Evolutionary conservation across 2,888 invertebrate genomes (phyloP), one percentile per base, ranked within the genome.

Genomic region (Junonia oenone): DNA sequence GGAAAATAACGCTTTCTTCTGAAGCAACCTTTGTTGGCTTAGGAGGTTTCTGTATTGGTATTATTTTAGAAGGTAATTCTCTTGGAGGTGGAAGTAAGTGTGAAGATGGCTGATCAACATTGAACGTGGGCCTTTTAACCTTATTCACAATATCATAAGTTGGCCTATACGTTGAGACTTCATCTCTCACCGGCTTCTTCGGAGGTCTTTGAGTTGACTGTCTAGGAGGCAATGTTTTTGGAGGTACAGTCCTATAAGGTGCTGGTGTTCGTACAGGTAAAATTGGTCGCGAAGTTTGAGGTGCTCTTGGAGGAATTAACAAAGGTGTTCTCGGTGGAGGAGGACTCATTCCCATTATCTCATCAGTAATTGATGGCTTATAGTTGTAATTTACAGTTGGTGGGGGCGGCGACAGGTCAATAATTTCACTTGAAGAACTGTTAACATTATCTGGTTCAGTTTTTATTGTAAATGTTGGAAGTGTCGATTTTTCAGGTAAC

Each of bases 291-390:
- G 81, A 70, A 52, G 83, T 83, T 4, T 76, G 63, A 15, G 81
- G 69, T 13, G 69, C 65, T 61, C 83, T 78, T 1, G 76, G 67
- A 45, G 82, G 82, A 9, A 67, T 78, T 13, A 75, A 68, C 22
- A 81, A 64, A 22, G 79, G 75, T 1, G 75, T 78, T 57, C 78
- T 75, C 15, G 85, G 83, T 51, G 91, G 91, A 11, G 91, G 91
- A 38, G 91, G 91, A 68, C 84, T 91, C 83, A 92, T 89, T 0
- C 91, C 91, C 88, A 91, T 87, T n/a, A 92, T 91, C 71, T 91
- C 90, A 72, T 88, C 84, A 61, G 83, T 84, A 8, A 78, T 81
- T 9, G 88, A 80, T 11, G 89, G 83, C 53, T 84, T 88, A 47
- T 85, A 87, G 58, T 74, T 87, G 55, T 83, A 85, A 63, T 87